Base-by-base conservation (phyloP, 2,888 invertebrate genomes). In the Orchesellides sinensis region DNA sequence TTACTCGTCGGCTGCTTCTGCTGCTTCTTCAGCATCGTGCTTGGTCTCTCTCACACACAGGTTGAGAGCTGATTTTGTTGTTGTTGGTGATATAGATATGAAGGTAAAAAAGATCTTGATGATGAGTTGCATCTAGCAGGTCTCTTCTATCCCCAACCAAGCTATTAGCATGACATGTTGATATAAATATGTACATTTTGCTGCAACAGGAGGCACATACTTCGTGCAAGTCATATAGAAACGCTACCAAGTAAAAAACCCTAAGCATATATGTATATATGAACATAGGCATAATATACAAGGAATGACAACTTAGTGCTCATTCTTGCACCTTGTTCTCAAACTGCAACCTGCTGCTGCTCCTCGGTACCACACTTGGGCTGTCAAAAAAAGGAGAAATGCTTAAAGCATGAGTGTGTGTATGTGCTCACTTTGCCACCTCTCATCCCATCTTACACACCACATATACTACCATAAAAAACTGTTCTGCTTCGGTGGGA, bases 1-100 rank as follows among this genome's bases (percentile, higher is more conserved):
- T n/a, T n/a, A n/a, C 59, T 72, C 63, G 32, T 40, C 54, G 35
- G 54, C 52, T 54, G 69, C 29, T 29, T 3, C 49, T 69, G 32
- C 5, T 32, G 4, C 40, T 40, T 10, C 40, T 40, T 40, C 40
- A 40, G 40, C 17, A 12, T 61, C 29, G 25, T 54, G 54, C 23
- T 25, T 56, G 17, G 10, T 54, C 54, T 47, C 47, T 70, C 70
- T 25, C 70, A 54, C 54, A 35, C 10, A n/a, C 5, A n/a, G 25
- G 35, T 14, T 6, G 19, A 5, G 59, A 61, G 29, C 40, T 59
- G 25, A 27, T 23, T 61, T 21, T 25, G 65, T 45, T 47, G 40
- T 74, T 45, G 49, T 52, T 59, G 59, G 77, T 77, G 68, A 68
- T 77, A 56, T 56, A 77, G 77, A 77, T 77, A 68, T n/a, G 65